Percentiles rank a stretch among this genome's conserved stretches.
Conservation (phyloP, 2,888 invertebrate genomes). For the Conomelus anceps region DNA sequence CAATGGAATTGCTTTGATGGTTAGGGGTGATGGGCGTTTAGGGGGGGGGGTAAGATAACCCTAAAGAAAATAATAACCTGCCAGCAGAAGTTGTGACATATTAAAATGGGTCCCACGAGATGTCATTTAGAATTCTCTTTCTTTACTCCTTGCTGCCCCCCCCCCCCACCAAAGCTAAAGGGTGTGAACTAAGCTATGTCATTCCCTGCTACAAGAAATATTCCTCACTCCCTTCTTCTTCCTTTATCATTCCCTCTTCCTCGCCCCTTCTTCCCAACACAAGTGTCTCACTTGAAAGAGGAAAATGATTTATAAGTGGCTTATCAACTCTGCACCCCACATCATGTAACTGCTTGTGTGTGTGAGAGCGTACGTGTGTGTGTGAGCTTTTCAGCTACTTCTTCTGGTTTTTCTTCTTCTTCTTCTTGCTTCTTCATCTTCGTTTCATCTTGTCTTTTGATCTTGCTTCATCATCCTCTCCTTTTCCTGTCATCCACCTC, state of each 20-base stretch:
- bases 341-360: too few relatives aligned
- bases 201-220: constrained; percentile 15
- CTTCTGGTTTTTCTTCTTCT: too few relatives aligned
- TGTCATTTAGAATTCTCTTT: constrained; percentile 23
- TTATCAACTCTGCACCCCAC: neutral
- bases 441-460: too few relatives aligned
- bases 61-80: neutral
- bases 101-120: constrained; percentile 30
- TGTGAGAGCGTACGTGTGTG: neutral
- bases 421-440: too few relatives aligned
- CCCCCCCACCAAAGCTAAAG: neutral
- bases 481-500: too few relatives aligned
- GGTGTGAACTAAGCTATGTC: constrained; percentile 16
- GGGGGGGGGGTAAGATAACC: neutral
- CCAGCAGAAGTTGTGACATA: constrained; percentile 28
- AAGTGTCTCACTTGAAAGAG: neutral
- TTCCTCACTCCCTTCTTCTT: neutral
- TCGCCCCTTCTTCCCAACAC: too few relatives aligned
- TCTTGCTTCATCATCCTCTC: too few relatives aligned
- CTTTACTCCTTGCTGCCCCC: neutral
- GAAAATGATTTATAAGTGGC: constrained; percentile 4
- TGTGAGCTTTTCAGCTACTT: neutral
- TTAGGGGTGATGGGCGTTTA: too few relatives aligned
- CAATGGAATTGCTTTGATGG: neutral
- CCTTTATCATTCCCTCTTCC: too few relatives aligned